Percentiles rank a stretch among this genome's conserved stretches.
These are phyloP conservation scores for Elmis aenea DNA, from an alignment of 2,888 invertebrate species.

Conservation along the genomic window DNA sequence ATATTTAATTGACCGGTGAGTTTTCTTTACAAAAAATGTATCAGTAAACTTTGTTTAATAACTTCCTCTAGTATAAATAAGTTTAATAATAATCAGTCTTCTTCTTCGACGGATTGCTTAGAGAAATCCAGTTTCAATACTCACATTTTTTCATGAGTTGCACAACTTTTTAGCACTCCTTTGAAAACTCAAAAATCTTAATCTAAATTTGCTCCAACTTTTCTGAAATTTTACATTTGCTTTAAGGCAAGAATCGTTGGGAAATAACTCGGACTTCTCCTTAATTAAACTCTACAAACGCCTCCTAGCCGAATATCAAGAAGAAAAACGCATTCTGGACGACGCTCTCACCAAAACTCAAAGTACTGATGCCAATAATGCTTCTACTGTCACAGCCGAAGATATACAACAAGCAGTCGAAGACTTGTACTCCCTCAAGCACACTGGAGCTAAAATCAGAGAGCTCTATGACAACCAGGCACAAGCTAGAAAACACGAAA, in stretches of 20 bases:
- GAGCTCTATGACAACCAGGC: conserved; percentile 16
- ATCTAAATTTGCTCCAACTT: too few species aligned
- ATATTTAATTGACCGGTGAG: conserved; percentile 36
- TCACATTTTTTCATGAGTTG: too few species aligned
- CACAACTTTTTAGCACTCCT: too few species aligned
- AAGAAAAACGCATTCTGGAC: conserved; percentile 22
- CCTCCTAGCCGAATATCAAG: conserved; percentile 18
- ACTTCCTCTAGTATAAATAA: too few species aligned
- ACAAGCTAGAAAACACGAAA: conserved; percentile 1
- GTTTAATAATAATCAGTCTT: too few species aligned
- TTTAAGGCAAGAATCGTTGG: conserved; percentile 21
- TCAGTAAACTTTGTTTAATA: too few species aligned
- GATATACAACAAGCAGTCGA: conserved; percentile 15
- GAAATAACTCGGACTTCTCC: conserved; percentile 10
- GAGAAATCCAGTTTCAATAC: too few species aligned
- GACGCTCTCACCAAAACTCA: conserved; percentile 4
- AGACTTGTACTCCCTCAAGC: conserved; percentile 14
- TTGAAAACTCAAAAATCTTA: too few species aligned
- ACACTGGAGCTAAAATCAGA: conserved; percentile 21
- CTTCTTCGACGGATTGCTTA: too few species aligned
- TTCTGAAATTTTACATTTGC: not conserved
- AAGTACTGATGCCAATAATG: conserved; percentile 4
- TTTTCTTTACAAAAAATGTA: too few species aligned
- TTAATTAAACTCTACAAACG: conserved; percentile 15
- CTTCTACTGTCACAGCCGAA: conserved; percentile 10